These are phyloP conservation scores for Molossus alvarezi DNA, from an alignment of 2,797 vertebrate species.

Conservation along the genomic window DNA sequence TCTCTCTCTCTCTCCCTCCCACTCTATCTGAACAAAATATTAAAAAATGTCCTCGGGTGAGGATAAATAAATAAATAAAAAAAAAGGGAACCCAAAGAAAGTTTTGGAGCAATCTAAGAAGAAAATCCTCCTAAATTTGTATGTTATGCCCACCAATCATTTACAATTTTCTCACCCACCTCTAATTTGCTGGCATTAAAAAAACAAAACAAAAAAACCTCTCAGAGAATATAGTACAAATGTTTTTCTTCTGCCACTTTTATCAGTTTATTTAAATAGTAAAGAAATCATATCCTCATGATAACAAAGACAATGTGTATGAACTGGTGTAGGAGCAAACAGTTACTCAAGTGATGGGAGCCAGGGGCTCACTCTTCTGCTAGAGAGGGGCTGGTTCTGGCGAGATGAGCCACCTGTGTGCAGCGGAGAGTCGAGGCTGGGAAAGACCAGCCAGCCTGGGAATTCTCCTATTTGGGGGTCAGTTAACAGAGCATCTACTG, in stretches of 20 bases:
- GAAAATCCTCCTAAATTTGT: neutral
- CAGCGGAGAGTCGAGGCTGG: neutral
- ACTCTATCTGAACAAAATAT: no score
- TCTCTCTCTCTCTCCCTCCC: no score
- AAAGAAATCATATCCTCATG: neutral
- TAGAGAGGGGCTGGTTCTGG: neutral
- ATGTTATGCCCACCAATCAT: neutral
- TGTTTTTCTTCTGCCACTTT: conserved; percentile 32
- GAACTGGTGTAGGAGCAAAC: neutral
- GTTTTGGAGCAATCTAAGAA: conserved; percentile 10
- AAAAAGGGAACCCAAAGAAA: neutral
- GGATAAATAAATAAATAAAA: neutral
- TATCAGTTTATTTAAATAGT: conserved; percentile 18
- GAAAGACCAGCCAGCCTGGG: neutral
- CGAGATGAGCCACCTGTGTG: neutral
- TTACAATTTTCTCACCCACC: neutral
- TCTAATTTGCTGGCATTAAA: neutral
- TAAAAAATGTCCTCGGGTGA: no score
- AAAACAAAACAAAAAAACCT: neutral
- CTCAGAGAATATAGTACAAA: conserved; percentile 33
- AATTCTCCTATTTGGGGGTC: neutral
- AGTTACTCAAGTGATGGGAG: neutral
- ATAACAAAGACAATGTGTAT: neutral
- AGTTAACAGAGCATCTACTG: neutral
- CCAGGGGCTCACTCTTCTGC: neutral